Percentiles rank a stretch among this genome's conserved stretches.
Evolutionary conservation across 35 echinoderm and acorn worm species (phyloP).

Genomic region (Acanthaster planci): DNA sequence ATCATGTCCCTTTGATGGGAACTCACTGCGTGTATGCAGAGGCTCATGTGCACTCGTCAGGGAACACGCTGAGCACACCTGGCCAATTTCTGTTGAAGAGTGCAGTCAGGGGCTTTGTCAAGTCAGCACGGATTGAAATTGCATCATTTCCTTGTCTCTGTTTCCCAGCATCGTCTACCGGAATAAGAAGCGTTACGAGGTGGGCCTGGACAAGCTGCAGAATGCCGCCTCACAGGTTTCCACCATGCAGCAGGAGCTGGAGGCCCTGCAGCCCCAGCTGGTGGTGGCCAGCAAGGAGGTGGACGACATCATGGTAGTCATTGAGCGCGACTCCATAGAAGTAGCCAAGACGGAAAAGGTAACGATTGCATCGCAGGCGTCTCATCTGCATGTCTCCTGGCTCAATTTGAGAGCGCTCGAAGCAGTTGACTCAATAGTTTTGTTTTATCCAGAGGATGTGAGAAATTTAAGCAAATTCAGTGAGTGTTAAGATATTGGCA

Average conservation of each 20-base stretch:
- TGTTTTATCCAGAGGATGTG: not conserved
- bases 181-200: constrained; percentile 94
- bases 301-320: constrained; percentile 97
- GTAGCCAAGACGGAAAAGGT: constrained; percentile 99
- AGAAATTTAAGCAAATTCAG: not conserved
- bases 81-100: too few relatives aligned
- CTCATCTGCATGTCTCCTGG: too few relatives aligned
- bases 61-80: too few relatives aligned
- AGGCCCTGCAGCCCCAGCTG: constrained; percentile 92
- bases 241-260: constrained; percentile 93
- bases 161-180: constrained; percentile 63
- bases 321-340: constrained; percentile 91
- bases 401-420: too few relatives aligned
- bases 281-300: constrained; percentile 95
- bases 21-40: too few relatives aligned
- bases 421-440: too few relatives aligned
- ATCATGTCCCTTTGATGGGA: too few relatives aligned
- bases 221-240: constrained; percentile 93
- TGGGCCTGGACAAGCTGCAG: constrained; percentile 91
- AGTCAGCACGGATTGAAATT: not conserved
- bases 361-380: not conserved
- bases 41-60: too few relatives aligned
- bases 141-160: not conserved
- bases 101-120: not conserved
- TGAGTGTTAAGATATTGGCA: not conserved